phyloP scores from a whole-genome alignment of 2,113 vertebrate genomes.

The Glaucomys volans region DNA sequence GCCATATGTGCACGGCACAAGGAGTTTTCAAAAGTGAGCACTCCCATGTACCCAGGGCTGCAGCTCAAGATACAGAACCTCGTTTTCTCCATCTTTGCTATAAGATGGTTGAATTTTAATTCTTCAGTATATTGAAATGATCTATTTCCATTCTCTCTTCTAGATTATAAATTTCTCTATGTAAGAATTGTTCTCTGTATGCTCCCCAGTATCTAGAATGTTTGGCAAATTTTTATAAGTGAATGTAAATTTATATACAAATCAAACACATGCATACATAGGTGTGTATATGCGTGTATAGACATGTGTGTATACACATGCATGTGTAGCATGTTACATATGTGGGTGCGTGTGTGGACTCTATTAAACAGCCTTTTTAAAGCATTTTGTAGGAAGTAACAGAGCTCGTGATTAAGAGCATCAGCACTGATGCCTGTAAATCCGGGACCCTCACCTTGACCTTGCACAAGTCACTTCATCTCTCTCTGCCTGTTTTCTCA shows the following conservation, averaged over 20 bases:
- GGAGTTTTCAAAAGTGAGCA: background rate
- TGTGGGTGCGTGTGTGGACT: background rate
- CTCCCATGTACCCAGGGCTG: fast-evolving
- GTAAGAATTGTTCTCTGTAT: background rate
- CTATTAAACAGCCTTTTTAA: background rate
- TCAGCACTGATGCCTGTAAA: background rate
- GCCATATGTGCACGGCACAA: background rate
- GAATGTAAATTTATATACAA: background rate
- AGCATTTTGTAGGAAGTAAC: background rate
- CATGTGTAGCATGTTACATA: background rate
- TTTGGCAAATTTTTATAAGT: background rate
- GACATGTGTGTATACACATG: no score
- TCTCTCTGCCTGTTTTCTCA: background rate
- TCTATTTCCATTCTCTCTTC: background rate
- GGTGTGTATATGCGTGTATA: background rate
- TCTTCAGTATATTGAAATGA: background rate
- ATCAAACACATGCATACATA: background rate
- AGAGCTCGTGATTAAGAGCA: background rate
- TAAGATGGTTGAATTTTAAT: background rate
- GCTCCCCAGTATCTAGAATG: background rate
- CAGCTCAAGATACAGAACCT: background rate
- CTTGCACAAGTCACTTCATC: background rate
- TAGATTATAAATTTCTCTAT: background rate
- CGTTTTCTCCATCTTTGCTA: background rate
- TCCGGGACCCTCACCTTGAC: background rate